Evolutionary conservation across 1,140 invertebrate species (phyloP), one percentile per base, ranked within the genome.

Genomic region (Ladona fulva): DNA sequence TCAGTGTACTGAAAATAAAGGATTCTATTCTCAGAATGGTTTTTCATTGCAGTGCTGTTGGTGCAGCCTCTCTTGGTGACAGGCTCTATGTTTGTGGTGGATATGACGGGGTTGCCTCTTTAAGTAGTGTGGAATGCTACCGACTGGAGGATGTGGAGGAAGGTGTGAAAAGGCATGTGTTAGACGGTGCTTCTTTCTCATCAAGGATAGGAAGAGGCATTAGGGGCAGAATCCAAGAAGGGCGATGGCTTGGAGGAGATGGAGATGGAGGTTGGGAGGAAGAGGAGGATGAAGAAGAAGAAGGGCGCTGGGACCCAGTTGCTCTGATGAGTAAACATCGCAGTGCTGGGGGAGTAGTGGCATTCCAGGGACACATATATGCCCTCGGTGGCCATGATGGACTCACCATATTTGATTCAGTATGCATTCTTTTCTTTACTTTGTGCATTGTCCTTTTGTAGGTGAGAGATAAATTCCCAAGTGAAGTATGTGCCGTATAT

Each of bases 41-140:
- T 37, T 8, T 37, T 37, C 1, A 19, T 83, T 85, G 37, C 80
- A 93, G 94, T 88, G 94, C 94, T 76, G 89, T 95, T 11, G 94
- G 94, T 29, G 93, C 93, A n/a, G 91, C 93, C n/a, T 89, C 93
- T 8, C 83, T 96, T 24, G 91, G 93, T 82, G 90, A 92, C 82
- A 88, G 90, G 80, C 87, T 97, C 74, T 96, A 95, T 82, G 94
- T 96, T 0, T 95, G 94, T 84, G 94, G 94, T n/a, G 94, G 94
- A 25, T 93, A 95, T 81, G 94, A 96, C 85, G 94, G 94, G n/a
- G 89, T 93, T 12, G 93, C 93, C 11, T 95, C 94, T 7, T 85
- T 96, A 3, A 94, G 93, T 83, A 94, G 92, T 0, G 93, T 96
- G 1, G 95, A 96, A 84, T 90, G 91, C 81, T 96, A 95, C 82